Conservation (phyloP, 2,113 vertebrate genomes). For the Lipophrys pholis region DNA sequence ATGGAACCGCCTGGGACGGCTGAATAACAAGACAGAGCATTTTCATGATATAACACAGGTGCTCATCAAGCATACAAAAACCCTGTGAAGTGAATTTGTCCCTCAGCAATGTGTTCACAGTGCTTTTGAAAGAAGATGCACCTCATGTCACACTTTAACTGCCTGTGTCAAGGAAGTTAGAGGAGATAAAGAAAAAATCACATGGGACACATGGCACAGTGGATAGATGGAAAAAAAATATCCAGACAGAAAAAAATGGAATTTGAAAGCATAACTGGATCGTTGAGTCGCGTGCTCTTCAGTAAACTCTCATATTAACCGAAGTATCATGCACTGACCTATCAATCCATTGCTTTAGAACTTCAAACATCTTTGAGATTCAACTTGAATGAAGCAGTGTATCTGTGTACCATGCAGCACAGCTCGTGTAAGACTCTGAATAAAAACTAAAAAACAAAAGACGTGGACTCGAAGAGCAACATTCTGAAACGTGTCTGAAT, state of each 20-base stretch:
- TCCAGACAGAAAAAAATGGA: background rate
- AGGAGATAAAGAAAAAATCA: background rate
- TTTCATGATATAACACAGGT: conserved; percentile 19
- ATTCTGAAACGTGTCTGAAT: background rate
- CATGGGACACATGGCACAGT: background rate
- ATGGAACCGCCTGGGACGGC: conserved; percentile 15
- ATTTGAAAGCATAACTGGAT: background rate
- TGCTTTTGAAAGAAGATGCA: conserved; percentile 31
- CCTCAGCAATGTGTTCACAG: conserved; percentile 7
- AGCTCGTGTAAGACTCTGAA: background rate
- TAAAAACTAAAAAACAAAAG: background rate
- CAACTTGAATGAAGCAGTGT: background rate
- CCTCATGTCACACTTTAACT: conserved; percentile 27
- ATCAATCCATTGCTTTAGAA: background rate
- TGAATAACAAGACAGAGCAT: conserved; percentile 39
- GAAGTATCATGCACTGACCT: background rate
- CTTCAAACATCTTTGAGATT: background rate
- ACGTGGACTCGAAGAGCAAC: background rate
- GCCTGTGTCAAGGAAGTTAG: conserved; percentile 13
- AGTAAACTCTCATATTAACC: background rate
- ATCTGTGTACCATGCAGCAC: conserved; percentile 15
- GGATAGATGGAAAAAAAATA: background rate
- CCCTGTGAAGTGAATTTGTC: conserved; percentile 40
- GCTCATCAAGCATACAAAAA: conserved; percentile 38
- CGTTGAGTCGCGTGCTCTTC: background rate